Conservation (phyloP, 2,888 invertebrate species). For the Ariolimax columbianus region DNA sequence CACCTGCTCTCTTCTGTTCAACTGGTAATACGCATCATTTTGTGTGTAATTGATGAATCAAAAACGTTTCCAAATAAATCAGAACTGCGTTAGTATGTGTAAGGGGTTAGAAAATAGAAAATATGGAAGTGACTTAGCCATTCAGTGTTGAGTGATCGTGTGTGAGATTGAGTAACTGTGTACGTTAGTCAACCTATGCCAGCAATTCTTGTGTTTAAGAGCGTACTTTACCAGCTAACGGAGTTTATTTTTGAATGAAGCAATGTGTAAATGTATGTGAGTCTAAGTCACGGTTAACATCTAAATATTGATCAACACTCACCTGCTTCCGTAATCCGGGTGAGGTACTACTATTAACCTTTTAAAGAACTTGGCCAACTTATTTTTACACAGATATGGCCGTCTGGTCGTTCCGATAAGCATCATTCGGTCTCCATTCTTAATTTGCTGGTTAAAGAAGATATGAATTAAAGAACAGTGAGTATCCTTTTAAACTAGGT, state of each 20-base stretch:
- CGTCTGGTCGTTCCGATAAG: constrained; percentile 35
- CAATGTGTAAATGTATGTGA: neutral
- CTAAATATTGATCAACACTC: neutral
- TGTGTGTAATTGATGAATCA: too few species aligned
- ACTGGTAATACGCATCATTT: too few species aligned
- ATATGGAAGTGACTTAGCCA: too few species aligned
- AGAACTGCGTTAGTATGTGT: neutral
- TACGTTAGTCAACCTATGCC: too few species aligned
- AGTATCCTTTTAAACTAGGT: too few species aligned
- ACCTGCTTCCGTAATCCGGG: constrained; percentile 42
- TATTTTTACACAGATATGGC: constrained; percentile 27
- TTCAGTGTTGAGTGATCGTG: too few species aligned
- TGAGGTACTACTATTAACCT: constrained; percentile 15
- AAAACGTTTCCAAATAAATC: neutral
- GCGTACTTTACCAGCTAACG: too few species aligned
- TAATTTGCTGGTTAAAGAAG: constrained; percentile 24
- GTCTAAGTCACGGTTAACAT: neutral
- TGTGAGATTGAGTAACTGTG: too few species aligned
- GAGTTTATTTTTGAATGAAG: too few species aligned
- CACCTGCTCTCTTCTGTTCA: too few species aligned
- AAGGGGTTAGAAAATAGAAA: too few species aligned
- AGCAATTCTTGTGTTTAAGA: too few species aligned
- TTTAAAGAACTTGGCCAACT: constrained; percentile 20
- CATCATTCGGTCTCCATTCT: constrained; percentile 49
- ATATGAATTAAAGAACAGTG: neutral